Evolutionary conservation across 2,113 vertebrate genomes (phyloP).

Genomic region (Microcebus tavaratra): DNA sequence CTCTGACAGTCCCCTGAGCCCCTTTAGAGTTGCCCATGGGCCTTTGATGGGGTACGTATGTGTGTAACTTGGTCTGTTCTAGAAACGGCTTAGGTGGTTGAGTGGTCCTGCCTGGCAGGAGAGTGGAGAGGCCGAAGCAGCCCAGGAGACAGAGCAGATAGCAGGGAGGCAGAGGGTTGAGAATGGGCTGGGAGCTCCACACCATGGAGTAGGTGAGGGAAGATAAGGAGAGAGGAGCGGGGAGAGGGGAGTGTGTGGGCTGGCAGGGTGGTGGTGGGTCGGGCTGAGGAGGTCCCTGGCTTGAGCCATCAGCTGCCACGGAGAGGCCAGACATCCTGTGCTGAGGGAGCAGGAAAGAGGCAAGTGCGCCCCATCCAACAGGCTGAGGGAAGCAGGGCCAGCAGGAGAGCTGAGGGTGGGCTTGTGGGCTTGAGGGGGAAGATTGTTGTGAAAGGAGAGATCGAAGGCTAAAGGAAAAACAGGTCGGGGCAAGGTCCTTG

Average conservation of each 20-base stretch:
- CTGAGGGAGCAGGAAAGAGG: neutral
- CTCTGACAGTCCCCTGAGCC: rapidly evolving
- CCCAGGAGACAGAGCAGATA: neutral
- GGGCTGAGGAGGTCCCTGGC: neutral
- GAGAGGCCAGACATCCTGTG: neutral
- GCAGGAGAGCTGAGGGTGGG: neutral
- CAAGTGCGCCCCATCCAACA: neutral
- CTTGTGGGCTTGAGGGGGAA: neutral
- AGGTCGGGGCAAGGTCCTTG: neutral
- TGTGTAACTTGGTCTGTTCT: neutral
- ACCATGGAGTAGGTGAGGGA: neutral
- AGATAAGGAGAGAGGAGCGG: neutral
- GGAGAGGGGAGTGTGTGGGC: neutral
- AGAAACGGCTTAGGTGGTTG: neutral
- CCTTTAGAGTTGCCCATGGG: neutral
- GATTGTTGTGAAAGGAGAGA: neutral
- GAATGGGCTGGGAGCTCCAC: neutral
- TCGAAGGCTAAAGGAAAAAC: neutral
- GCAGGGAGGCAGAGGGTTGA: neutral
- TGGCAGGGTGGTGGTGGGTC: neutral
- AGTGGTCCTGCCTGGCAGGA: neutral
- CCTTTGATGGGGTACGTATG: neutral
- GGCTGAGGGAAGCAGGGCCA: neutral
- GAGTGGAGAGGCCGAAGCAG: neutral
- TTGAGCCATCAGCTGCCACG: neutral